Percentiles rank a stretch among this genome's conserved stretches.
Evolutionary conservation across 1,140 invertebrate genomes (phyloP).

Genomic region (Andricus grossulariae): DNA sequence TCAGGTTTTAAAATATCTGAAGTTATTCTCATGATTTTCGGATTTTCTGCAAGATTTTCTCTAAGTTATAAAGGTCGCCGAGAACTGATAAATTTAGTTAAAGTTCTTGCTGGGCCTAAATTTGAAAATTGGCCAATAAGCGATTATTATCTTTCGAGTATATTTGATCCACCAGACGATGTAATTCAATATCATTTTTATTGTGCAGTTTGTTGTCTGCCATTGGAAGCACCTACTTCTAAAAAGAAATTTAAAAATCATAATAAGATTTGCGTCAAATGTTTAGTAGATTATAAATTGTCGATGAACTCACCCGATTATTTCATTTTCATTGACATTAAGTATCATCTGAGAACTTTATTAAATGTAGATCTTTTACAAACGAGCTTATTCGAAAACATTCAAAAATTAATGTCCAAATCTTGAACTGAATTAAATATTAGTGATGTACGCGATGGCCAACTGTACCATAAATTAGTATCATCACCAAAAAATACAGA

Average conservation of each 20-base stretch:
- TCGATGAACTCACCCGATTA: background rate
- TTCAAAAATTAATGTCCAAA: background rate
- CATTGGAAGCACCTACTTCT: background rate
- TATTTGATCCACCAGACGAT: too few species aligned
- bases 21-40: too few species aligned
- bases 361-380: background rate
- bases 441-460: background rate
- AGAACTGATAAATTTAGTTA: too few species aligned
- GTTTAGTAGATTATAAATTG: background rate
- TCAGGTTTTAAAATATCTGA: too few species aligned
- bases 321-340: background rate
- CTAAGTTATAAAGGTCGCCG: too few species aligned
- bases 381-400: background rate
- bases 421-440: background rate
- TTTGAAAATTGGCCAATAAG: too few species aligned
- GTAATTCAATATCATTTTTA: too few species aligned
- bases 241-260: background rate
- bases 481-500: background rate
- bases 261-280: background rate
- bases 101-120: too few species aligned
- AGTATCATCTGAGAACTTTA: background rate
- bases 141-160: too few species aligned
- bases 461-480: background rate
- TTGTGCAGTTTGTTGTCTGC: too few species aligned
- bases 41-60: too few species aligned